These are phyloP conservation scores for Micromussa lordhowensis DNA, from an alignment of 92 coral and sea anemone species.

Conservation along the genomic window DNA sequence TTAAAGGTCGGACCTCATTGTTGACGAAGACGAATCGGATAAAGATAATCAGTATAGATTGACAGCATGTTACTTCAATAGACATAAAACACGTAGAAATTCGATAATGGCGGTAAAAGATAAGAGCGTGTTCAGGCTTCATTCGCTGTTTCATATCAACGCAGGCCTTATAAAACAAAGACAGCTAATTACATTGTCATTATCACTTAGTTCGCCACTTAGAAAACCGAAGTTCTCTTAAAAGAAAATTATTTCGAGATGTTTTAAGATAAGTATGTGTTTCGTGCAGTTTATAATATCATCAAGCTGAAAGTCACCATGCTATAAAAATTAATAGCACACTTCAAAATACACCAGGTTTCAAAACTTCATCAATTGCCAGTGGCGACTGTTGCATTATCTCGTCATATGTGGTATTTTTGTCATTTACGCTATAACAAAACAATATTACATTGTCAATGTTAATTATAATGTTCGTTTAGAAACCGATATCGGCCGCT, in stretches of 20 bases:
- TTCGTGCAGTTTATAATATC: neutral
- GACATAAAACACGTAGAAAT: neutral
- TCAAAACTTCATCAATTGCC: neutral
- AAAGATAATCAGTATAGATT: neutral
- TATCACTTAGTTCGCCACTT: neutral
- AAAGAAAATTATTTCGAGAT: neutral
- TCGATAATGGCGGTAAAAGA: neutral
- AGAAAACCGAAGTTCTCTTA: neutral
- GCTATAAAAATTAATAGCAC: neutral
- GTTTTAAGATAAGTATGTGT: neutral
- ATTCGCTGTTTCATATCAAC: neutral
- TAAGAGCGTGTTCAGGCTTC: neutral
- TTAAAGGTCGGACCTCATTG: neutral
- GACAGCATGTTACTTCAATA: neutral
- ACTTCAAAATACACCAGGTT: neutral
- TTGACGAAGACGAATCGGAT: neutral
- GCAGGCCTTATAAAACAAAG: neutral
- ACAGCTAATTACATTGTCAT: neutral
- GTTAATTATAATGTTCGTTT: neutral
- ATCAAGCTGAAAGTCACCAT: neutral
- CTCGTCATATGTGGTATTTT: neutral
- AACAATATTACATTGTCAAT: neutral
- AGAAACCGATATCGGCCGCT: neutral
- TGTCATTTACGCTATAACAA: neutral
- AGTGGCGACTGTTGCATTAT: neutral